These are phyloP conservation scores for Petrophora chlorosata DNA, from an alignment of 2,888 invertebrate species.

Conservation along the genomic window DNA sequence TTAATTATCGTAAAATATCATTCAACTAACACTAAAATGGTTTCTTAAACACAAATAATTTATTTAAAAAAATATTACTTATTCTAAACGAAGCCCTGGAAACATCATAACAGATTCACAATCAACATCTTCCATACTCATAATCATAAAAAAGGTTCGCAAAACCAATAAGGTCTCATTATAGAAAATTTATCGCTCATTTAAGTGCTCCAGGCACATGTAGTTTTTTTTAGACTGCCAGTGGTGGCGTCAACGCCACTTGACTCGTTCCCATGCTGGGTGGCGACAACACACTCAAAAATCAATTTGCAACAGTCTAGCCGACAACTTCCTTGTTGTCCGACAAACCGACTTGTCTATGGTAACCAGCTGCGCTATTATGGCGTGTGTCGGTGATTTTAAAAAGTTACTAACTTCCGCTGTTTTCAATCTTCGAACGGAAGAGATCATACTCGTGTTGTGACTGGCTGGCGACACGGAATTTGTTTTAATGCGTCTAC, in stretches of 20 bases:
- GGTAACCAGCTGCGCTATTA: slow-evolving; percentile 34
- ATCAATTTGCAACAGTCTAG: slow-evolving; percentile 80
- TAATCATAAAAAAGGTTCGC: slow-evolving; percentile 30
- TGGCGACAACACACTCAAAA: slow-evolving; percentile 79
- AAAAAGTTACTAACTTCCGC: slow-evolving; percentile 37
- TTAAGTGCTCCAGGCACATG: slow-evolving; percentile 49
- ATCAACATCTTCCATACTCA: slow-evolving; percentile 6
- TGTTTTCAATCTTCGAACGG: slow-evolving; percentile 32
- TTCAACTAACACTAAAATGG: no score
- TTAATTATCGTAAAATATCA: no score
- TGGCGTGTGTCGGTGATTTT: slow-evolving; percentile 29
- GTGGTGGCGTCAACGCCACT: slow-evolving; percentile 63
- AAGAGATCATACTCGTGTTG: slow-evolving; percentile 16
- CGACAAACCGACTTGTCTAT: slow-evolving; percentile 30
- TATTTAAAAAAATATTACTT: no score
- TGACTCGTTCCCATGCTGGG: slow-evolving; percentile 57
- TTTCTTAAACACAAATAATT: no score
- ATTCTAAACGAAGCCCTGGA: not conserved
- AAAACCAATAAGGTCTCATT: slow-evolving; percentile 49
- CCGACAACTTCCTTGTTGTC: slow-evolving; percentile 59
- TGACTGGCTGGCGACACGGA: slow-evolving; percentile 32
- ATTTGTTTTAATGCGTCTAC: slow-evolving; percentile 28
- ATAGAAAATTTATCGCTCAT: slow-evolving; percentile 66
- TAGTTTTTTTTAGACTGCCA: slow-evolving; percentile 52
- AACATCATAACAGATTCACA: not conserved